Evolutionary conservation across 2,888 invertebrate genomes (phyloP).

Genomic region (Heterodera filipjevi): DNA sequence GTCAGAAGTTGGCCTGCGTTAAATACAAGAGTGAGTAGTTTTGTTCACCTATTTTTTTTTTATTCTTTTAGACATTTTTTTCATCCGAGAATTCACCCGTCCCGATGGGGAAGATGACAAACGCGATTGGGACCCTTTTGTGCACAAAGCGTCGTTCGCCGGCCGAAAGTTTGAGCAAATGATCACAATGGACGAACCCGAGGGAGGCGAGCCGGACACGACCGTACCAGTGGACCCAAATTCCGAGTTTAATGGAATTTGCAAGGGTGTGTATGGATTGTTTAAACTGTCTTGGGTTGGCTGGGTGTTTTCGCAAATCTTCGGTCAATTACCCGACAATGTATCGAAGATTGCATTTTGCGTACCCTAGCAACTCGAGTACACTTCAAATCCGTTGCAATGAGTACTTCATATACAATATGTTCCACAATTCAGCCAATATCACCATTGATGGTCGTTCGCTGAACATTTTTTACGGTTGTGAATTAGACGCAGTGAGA

Average conservation of each 20-base stretch:
- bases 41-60: background rate
- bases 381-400: no score
- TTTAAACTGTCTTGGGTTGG: no score
- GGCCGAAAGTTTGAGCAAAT: conserved; percentile 57
- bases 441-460: background rate
- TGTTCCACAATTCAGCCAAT: background rate
- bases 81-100: conserved; percentile 3
- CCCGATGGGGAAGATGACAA: background rate
- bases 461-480: background rate
- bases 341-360: no score
- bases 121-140: background rate
- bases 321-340: no score
- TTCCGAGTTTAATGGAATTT: conserved; percentile 19
- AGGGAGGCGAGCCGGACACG: conserved; percentile 16
- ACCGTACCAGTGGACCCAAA: conserved; percentile 10
- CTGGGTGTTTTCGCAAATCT: no score
- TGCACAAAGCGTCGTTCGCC: conserved; percentile 48
- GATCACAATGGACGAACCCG: conserved; percentile 39
- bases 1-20: background rate
- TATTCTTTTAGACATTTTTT: background rate
- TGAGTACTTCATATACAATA: no score
- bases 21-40: background rate
- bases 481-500: background rate
- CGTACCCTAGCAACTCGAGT: no score
- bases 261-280: conserved; percentile 6